phyloP scores from a whole-genome alignment of 2,888 invertebrate genomes.

The Pimpla rufipes region DNA sequence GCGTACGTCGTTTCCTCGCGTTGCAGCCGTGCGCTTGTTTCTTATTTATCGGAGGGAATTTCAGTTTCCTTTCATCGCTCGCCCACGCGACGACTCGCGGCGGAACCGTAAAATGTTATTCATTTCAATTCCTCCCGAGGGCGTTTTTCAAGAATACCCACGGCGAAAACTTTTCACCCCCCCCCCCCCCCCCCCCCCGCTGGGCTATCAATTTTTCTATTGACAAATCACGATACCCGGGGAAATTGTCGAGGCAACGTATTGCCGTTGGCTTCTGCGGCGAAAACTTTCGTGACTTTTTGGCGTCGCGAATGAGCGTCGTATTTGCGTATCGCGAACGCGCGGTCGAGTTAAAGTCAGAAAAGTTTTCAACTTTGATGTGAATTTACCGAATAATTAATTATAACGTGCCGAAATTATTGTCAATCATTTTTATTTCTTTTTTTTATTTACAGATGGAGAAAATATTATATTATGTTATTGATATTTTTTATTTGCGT shows the following conservation, averaged over 20 bases:
- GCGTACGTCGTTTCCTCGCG: not conserved
- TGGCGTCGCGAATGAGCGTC: too few relatives aligned
- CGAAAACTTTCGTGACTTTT: not conserved
- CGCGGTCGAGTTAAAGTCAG: too few relatives aligned
- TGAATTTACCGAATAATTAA: too few relatives aligned
- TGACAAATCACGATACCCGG: not conserved
- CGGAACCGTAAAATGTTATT: constrained; percentile 22
- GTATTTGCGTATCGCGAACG: too few relatives aligned
- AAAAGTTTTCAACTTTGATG: too few relatives aligned
- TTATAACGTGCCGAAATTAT: too few relatives aligned
- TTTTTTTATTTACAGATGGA: too few relatives aligned
- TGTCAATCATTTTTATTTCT: too few relatives aligned
- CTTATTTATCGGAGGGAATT: constrained; percentile 26
- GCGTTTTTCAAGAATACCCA: not conserved
- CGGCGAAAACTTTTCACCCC: not conserved
- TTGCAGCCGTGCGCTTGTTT: not conserved
- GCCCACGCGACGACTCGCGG: not conserved
- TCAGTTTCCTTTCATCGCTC: not conserved
- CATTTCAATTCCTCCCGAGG: not conserved
- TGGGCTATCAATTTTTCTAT: constrained; percentile 21
- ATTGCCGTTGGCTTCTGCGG: not conserved
- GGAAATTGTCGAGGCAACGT: not conserved
- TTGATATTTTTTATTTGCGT: too few relatives aligned
- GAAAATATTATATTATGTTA: too few relatives aligned
- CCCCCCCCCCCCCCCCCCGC: too few relatives aligned